Evolutionary conservation across 2,113 vertebrate genomes (phyloP).

Genomic region (Oxyruncus cristatus): DNA sequence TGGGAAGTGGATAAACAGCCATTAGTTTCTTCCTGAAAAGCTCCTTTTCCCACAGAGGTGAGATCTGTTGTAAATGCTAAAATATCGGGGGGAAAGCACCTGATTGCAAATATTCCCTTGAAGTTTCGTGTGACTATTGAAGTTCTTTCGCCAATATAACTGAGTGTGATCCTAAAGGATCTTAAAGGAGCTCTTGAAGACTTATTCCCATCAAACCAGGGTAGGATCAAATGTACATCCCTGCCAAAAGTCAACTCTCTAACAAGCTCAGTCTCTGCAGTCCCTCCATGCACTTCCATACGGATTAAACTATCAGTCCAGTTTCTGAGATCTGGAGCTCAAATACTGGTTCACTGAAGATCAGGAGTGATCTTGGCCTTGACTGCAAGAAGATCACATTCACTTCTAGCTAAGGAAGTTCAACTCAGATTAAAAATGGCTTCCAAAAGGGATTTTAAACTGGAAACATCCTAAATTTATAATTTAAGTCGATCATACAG

Average conservation of each 20-base stretch:
- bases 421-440: not conserved
- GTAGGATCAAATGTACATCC: not conserved
- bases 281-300: not conserved
- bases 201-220: not conserved
- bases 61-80: not conserved
- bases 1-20: not conserved
- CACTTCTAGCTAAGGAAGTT: not conserved
- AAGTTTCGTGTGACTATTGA: not conserved
- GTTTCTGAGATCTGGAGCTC: not conserved
- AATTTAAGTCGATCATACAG: not conserved
- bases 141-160: not conserved
- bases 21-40: not conserved
- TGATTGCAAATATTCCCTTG: not conserved
- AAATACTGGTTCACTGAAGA: not conserved
- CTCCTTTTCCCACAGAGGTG: not conserved
- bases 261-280: not conserved
- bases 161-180: not conserved
- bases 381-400: not conserved
- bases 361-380: not conserved
- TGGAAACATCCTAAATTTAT: not conserved
- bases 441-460: not conserved
- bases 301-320: not conserved
- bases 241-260: not conserved
- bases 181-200: not conserved
- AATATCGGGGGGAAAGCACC: not conserved